phyloP scores from a whole-genome alignment of 2,888 invertebrate genomes.

The Lasioglossum oenotherae region DNA sequence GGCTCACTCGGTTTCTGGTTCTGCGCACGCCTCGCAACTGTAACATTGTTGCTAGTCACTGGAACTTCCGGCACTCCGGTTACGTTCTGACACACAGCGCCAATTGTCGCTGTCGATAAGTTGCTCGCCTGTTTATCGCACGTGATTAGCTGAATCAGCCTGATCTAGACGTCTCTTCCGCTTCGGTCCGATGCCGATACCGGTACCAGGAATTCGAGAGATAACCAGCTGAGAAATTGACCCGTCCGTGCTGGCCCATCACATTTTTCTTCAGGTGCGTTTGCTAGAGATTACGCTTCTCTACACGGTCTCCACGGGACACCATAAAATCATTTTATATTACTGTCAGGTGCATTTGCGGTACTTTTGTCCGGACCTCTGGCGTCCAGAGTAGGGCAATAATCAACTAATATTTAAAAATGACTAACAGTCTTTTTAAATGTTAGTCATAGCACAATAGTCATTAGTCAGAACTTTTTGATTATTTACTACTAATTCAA shows the following conservation, averaged over 20 bases:
- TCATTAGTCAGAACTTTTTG: too few species aligned
- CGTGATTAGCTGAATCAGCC: slow-evolving; percentile 37
- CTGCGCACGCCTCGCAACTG: slow-evolving; percentile 10
- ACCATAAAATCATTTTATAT: not conserved
- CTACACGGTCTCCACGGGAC: not conserved
- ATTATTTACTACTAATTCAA: too few species aligned
- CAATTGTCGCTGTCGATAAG: slow-evolving; percentile 43
- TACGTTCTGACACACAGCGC: slow-evolving; percentile 55
- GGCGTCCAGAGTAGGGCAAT: too few species aligned
- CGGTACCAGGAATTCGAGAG: slow-evolving; percentile 37
- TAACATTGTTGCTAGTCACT: slow-evolving; percentile 49
- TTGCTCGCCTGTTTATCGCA: slow-evolving; percentile 35
- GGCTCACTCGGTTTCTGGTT: not conserved
- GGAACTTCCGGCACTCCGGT: slow-evolving; percentile 64
- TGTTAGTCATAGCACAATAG: too few species aligned
- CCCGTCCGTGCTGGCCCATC: not conserved
- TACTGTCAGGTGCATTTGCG: not conserved
- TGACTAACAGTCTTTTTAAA: too few species aligned
- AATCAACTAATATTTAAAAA: too few species aligned
- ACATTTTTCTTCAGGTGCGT: not conserved
- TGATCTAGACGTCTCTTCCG: slow-evolving; percentile 8
- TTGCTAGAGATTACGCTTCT: not conserved
- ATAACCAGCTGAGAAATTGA: slow-evolving; percentile 26
- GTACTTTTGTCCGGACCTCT: too few species aligned
- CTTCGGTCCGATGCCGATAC: slow-evolving; percentile 22